Evolutionary conservation across 2,797 vertebrate genomes (phyloP).

Genomic region (Sparidentex hasta): DNA sequence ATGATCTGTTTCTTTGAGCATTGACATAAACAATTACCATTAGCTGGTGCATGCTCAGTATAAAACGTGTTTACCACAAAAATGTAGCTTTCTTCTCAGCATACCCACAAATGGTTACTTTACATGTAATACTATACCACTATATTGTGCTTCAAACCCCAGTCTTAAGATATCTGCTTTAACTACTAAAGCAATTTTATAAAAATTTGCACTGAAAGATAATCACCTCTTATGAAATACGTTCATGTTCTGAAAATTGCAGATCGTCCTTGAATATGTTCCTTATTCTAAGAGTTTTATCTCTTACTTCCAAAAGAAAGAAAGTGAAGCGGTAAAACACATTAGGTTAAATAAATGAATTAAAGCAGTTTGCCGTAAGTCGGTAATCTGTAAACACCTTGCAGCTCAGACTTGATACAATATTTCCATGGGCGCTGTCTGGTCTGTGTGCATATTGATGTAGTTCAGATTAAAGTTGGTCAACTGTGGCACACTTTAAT

Average conservation of each 20-base stretch:
- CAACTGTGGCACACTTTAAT: neutral
- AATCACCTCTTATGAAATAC: neutral
- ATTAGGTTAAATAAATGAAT: constrained; percentile 10
- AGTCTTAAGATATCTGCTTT: neutral
- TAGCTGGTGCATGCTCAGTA: neutral
- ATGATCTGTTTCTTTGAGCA: constrained; percentile 16
- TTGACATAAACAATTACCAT: constrained; percentile 7
- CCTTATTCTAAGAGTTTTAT: neutral
- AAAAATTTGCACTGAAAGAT: neutral
- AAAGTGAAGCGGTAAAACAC: neutral
- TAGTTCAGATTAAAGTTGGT: constrained; percentile 11
- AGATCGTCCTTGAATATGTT: neutral
- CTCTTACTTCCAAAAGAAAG: neutral
- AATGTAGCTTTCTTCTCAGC: neutral
- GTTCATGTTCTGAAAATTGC: neutral
- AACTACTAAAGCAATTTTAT: neutral
- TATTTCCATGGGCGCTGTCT: constrained; percentile 17
- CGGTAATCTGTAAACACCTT: constrained; percentile 28
- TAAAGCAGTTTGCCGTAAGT: constrained; percentile 17
- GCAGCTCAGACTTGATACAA: constrained; percentile 24
- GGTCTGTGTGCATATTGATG: constrained; percentile 28
- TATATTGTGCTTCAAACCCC: neutral
- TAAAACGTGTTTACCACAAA: constrained; percentile 9
- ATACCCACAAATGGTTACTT: neutral
- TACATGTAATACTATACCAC: neutral